These are phyloP conservation scores for Drosophila grimshawi DNA, from an alignment of 1,140 invertebrate genomes.

Conservation along the genomic window DNA sequence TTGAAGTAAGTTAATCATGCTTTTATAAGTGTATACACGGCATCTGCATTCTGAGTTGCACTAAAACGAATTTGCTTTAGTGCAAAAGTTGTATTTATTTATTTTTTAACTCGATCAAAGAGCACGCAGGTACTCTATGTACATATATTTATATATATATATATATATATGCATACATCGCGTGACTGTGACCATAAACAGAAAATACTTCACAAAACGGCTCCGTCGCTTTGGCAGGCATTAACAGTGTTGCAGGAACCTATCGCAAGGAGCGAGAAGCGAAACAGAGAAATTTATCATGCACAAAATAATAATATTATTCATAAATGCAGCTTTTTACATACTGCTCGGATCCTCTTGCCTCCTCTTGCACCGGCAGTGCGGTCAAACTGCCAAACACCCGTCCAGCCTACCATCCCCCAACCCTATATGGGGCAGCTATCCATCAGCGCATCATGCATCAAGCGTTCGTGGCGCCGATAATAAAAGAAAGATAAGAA, in stretches of 20 bases:
- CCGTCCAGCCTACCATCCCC: constrained; percentile 16
- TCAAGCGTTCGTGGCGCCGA: constrained; percentile 77
- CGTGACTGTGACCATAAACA: constrained; percentile 76
- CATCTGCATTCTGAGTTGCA: constrained; percentile 9
- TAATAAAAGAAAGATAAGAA: constrained; percentile 82
- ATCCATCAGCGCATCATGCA: constrained; percentile 83
- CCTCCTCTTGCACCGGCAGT: not conserved
- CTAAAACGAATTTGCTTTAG: constrained; percentile 20
- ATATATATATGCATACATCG: constrained; percentile 39
- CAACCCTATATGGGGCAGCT: constrained; percentile 55
- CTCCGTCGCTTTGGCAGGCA: constrained; percentile 72
- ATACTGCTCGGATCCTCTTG: constrained; percentile 20
- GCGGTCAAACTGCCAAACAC: constrained; percentile 13
- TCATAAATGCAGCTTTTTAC: constrained; percentile 74
- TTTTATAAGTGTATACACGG: constrained; percentile 2
- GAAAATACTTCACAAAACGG: constrained; percentile 79
- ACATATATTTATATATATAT: not conserved
- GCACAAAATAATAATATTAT: constrained; percentile 75
- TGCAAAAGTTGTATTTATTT: constrained; percentile 28
- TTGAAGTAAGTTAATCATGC: not conserved
- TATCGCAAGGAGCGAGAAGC: constrained; percentile 35
- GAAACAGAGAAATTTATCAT: constrained; percentile 71
- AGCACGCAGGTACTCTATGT: constrained; percentile 42
- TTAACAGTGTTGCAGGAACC: constrained; percentile 61
- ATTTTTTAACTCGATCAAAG: constrained; percentile 33